A percentile compares a stretch with the other conserved stretches of the same genome.
phyloP scores from a whole-genome alignment of 2,113 vertebrate species.

The Cairina moschata region DNA sequence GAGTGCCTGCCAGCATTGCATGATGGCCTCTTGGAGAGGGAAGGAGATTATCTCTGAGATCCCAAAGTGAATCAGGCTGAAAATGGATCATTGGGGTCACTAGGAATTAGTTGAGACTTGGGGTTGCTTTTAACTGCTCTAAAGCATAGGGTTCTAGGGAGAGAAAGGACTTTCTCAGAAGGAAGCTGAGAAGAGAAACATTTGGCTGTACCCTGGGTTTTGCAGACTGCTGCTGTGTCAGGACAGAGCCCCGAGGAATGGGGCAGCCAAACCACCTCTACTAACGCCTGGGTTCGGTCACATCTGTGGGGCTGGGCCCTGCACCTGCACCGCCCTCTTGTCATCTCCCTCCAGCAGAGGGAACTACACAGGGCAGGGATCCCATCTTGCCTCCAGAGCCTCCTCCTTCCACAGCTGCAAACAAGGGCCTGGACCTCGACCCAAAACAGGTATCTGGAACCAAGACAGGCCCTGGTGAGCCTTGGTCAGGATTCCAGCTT shows the following conservation, averaged over 20 bases:
- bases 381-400: background rate
- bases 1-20: slow-evolving; percentile 29
- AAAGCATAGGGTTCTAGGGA: background rate
- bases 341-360: background rate
- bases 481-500: background rate
- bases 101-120: background rate
- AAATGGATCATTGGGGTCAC: background rate
- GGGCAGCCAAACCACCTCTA: background rate
- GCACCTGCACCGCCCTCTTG: background rate
- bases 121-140: background rate
- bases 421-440: background rate
- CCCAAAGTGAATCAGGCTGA: slow-evolving; percentile 15
- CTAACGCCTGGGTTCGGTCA: background rate
- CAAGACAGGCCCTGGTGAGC: background rate
- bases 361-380: slow-evolving; percentile 5
- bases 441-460: background rate
- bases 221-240: background rate
- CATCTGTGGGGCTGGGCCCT: rapidly evolving
- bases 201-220: background rate
- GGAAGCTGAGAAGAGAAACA: background rate
- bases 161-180: background rate
- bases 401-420: background rate
- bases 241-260: background rate
- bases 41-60: slow-evolving; percentile 10
- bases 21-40: background rate